These are phyloP conservation scores for Calcarius lapponicus DNA, from an alignment of 2,797 vertebrate species.

Conservation along the genomic window DNA sequence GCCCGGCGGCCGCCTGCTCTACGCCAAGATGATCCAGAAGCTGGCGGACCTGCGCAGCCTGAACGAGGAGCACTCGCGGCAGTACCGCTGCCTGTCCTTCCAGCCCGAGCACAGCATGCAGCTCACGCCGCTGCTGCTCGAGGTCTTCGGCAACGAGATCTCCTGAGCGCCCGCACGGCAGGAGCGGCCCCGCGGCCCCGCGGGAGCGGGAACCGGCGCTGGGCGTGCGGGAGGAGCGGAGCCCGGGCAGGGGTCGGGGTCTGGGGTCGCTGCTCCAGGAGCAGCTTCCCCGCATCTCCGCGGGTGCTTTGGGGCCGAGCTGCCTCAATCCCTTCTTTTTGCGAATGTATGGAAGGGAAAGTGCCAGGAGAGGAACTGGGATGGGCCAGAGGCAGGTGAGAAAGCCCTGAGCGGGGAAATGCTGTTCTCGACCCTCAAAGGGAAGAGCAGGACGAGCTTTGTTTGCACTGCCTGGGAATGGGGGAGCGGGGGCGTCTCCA, in stretches of 20 bases:
- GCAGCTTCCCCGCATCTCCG: not conserved
- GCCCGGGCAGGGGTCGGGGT: not conserved
- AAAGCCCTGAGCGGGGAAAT: not conserved
- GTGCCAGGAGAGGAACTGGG: rapidly evolving
- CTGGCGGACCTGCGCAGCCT: constrained; percentile 94
- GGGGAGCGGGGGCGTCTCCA: rapidly evolving
- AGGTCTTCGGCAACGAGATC: constrained; percentile 88
- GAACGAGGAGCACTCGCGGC: constrained; percentile 95
- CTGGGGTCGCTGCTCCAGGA: not conserved
- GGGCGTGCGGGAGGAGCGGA: not conserved
- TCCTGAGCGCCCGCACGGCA: constrained; percentile 75
- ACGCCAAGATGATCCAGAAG: constrained; percentile 99
- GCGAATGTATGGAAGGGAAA: not conserved
- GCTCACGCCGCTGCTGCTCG: constrained; percentile 89
- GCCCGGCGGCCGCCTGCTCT: constrained; percentile 86
- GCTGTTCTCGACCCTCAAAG: not conserved
- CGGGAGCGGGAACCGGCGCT: too few relatives aligned
- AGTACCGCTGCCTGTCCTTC: constrained; percentile 92
- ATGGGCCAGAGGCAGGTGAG: rapidly evolving
- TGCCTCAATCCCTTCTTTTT: not conserved
- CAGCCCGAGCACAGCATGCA: constrained; percentile 89
- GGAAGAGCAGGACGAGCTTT: rapidly evolving
- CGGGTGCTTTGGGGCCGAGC: not conserved
- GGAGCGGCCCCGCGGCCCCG: too few relatives aligned
- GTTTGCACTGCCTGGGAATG: not conserved